A percentile compares a stretch with the other conserved stretches of the same genome.
phyloP scores from a whole-genome alignment of 2,888 invertebrate genomes.

The Ctena decussata region DNA sequence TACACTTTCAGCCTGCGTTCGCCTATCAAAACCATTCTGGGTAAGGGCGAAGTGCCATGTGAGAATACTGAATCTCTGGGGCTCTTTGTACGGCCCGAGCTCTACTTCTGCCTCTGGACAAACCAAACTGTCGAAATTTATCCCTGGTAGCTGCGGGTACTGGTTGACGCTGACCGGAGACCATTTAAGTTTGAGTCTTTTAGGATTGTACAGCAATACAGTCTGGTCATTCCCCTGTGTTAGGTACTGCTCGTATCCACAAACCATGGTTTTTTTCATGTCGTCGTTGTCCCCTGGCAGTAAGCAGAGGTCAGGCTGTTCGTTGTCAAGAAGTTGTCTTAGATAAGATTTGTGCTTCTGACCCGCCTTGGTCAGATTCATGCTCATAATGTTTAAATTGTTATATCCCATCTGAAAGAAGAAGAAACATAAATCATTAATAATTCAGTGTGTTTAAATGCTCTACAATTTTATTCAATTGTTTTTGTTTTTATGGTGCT shows the following conservation, averaged over 20 bases:
- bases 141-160: not conserved
- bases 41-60: not conserved
- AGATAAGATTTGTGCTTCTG: not conserved
- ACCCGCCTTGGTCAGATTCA: not conserved
- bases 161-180: not conserved
- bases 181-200: not conserved
- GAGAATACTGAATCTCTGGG: not conserved
- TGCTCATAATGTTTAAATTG: not conserved
- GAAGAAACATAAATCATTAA: too few relatives aligned
- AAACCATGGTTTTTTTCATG: not conserved
- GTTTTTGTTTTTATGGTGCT: too few relatives aligned
- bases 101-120: not conserved
- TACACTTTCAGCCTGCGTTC: not conserved
- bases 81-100: not conserved
- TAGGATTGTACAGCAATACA: not conserved
- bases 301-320: not conserved
- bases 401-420: not conserved
- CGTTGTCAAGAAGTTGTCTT: not conserved
- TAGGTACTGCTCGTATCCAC: not conserved
- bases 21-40: not conserved
- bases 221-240: not conserved
- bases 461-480: too few relatives aligned
- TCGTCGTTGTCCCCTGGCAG: conserved; percentile 11
- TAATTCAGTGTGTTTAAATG: too few relatives aligned
- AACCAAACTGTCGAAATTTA: not conserved